Evolutionary conservation across 2,888 invertebrate genomes (phyloP).

Genomic region (Mactromeris polynyma): DNA sequence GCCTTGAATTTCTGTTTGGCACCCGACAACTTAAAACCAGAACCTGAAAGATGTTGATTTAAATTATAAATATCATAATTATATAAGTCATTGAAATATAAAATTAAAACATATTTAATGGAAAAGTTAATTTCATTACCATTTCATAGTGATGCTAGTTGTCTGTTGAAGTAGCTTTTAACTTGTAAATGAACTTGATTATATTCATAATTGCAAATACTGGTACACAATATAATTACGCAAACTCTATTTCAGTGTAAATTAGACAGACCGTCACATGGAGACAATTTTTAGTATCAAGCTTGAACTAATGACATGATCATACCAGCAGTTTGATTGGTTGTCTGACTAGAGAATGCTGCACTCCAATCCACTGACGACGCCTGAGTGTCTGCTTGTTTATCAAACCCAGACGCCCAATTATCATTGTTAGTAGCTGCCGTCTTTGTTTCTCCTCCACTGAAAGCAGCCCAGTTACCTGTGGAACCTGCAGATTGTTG

Average conservation of each 20-base stretch:
- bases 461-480: constrained; percentile 72
- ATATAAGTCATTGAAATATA: no score
- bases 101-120: no score
- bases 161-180: no score
- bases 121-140: no score
- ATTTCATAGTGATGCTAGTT: no score
- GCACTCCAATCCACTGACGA: constrained; percentile 71
- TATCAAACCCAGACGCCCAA: constrained; percentile 73
- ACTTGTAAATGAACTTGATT: no score
- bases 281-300: no score
- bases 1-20: constrained; percentile 88
- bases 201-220: no score
- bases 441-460: constrained; percentile 62
- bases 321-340: constrained; percentile 27
- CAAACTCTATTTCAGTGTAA: no score
- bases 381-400: constrained; percentile 50
- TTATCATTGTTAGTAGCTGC: constrained; percentile 69
- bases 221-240: no score
- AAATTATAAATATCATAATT: background rate
- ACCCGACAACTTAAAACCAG: constrained; percentile 59
- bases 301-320: background rate
- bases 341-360: constrained; percentile 73
- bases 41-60: constrained; percentile 11
- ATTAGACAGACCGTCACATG: no score
- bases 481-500: background rate